These are phyloP conservation scores for Xiphorhynchus erythropygius DNA, from an alignment of 2,797 vertebrate genomes.

Conservation along the genomic window DNA sequence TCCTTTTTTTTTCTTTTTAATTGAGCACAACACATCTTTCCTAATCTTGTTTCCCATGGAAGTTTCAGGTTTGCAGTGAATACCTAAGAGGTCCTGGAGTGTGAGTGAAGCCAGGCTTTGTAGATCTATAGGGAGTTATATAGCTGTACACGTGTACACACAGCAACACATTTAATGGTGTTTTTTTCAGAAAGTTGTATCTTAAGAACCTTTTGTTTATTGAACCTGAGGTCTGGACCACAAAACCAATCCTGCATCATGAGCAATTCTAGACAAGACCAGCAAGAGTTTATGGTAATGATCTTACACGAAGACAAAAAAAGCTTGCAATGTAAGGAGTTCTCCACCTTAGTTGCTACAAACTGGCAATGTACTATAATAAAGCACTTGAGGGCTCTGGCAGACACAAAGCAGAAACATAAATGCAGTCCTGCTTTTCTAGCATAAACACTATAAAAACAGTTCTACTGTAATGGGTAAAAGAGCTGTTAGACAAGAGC, in stretches of 20 bases:
- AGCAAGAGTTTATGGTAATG: not conserved
- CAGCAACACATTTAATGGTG: not conserved
- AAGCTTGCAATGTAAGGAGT: not conserved
- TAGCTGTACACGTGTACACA: not conserved
- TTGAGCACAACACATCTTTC: not conserved
- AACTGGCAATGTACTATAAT: constrained; percentile 6
- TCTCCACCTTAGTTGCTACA: constrained; percentile 3
- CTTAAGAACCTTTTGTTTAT: not conserved
- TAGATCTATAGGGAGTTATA: not conserved
- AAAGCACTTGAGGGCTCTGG: constrained; percentile 49
- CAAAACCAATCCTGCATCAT: not conserved
- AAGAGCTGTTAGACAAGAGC: not conserved
- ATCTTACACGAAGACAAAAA: not conserved
- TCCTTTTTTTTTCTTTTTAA: too few species aligned
- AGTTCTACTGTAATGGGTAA: not conserved
- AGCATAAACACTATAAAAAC: constrained; percentile 35
- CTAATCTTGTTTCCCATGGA: not conserved
- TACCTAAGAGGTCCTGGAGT: not conserved
- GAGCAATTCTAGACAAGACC: not conserved
- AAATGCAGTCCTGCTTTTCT: constrained; percentile 28
- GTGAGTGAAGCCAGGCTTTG: not conserved
- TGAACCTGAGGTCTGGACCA: not conserved
- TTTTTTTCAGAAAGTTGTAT: not conserved
- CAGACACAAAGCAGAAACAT: not conserved
- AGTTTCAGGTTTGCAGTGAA: not conserved